A percentile compares a stretch with the other conserved stretches of the same genome.
These are phyloP conservation scores for Coranthus polyacanthus DNA, from an alignment of 2,797 vertebrate species.

Conservation along the genomic window DNA sequence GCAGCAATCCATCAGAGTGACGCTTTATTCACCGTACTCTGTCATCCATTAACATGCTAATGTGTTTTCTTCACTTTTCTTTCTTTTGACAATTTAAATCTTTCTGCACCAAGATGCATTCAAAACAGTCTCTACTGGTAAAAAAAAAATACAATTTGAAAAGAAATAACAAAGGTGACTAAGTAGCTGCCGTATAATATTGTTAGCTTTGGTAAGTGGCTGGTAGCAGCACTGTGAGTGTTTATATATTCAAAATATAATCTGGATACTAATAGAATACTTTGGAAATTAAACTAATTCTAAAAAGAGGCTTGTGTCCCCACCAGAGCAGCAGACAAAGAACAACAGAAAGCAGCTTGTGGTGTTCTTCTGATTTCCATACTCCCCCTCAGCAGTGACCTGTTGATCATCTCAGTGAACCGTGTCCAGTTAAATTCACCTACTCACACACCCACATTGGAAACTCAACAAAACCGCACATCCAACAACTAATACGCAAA, in stretches of 20 bases:
- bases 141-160: background rate
- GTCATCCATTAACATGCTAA: background rate
- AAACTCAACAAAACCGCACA: constrained; percentile 32
- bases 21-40: no score
- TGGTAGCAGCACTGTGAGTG: background rate
- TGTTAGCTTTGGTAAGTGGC: constrained; percentile 5
- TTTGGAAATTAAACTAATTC: background rate
- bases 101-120: background rate
- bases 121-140: background rate
- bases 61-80: constrained; percentile 16
- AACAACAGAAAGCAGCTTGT: constrained; percentile 42
- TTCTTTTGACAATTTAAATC: constrained; percentile 8
- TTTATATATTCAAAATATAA: background rate
- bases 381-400: constrained; percentile 39
- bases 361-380: constrained; percentile 56
- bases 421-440: constrained; percentile 47
- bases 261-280: background rate
- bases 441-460: constrained; percentile 54
- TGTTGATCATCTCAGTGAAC: constrained; percentile 63
- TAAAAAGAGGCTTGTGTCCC: constrained; percentile 13
- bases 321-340: constrained; percentile 34
- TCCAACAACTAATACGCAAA: constrained; percentile 29
- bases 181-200: background rate
- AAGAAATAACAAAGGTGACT: background rate
- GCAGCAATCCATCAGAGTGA: background rate